phyloP scores from a whole-genome alignment of 2,888 invertebrate species.

The Pyrocoelia pectoralis region DNA sequence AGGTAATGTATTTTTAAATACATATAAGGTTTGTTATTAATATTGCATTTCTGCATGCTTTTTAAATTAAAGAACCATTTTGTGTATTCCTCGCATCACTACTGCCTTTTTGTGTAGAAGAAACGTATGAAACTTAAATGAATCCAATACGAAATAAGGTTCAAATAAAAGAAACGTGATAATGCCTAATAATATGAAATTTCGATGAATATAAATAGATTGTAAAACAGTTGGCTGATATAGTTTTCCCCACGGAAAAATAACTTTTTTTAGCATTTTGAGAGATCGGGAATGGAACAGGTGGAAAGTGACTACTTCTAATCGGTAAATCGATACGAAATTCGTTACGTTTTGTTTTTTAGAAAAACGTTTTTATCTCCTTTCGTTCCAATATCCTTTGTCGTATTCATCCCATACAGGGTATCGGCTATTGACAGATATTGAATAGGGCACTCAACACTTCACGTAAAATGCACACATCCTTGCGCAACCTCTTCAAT shows the following conservation, averaged over 20 bases:
- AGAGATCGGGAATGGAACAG: conserved; percentile 12
- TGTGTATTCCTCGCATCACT: neutral
- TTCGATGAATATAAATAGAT: conserved; percentile 30
- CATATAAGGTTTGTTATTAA: too few relatives aligned
- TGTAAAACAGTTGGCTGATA: conserved; percentile 21
- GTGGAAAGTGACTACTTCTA: conserved; percentile 16
- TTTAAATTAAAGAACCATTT: neutral
- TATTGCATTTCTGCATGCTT: too few relatives aligned
- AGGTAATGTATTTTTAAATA: too few relatives aligned
- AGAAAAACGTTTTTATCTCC: conserved; percentile 7
- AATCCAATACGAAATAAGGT: neutral
- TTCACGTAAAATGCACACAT: conserved; percentile 21
- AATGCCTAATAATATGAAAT: conserved; percentile 15
- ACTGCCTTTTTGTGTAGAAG: neutral
- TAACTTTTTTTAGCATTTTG: conserved; percentile 14
- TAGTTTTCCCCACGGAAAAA: conserved; percentile 22
- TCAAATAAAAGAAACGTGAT: conserved; percentile 14
- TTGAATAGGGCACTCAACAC: conserved; percentile 26
- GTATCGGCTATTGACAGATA: conserved; percentile 22
- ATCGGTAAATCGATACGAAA: conserved; percentile 16
- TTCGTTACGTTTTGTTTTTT: conserved; percentile 9
- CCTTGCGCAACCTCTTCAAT: conserved; percentile 37
- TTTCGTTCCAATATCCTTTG: conserved; percentile 4
- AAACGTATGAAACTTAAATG: conserved; percentile 1
- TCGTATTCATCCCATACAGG: neutral